Evolutionary conservation across 2,113 vertebrate genomes (phyloP).

Genomic region (Picathartes gymnocephalus): DNA sequence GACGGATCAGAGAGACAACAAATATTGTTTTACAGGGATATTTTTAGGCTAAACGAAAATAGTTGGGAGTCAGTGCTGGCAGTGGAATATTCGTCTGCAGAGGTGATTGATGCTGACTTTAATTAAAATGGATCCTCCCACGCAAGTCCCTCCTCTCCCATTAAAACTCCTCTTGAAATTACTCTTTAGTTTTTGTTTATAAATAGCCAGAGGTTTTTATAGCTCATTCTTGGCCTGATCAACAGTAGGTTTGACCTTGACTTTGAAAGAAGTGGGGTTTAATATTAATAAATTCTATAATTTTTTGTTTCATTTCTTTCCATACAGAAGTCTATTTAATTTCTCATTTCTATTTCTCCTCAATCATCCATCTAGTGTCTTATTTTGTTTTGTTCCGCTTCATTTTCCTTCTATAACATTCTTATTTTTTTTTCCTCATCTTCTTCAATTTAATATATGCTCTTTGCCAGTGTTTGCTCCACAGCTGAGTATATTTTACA

Average conservation of each 20-base stretch:
- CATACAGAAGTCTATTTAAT: not conserved
- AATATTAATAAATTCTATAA: not conserved
- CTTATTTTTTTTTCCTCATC: not conserved
- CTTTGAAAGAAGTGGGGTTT: not conserved
- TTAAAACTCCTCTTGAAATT: not conserved
- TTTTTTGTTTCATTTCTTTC: not conserved
- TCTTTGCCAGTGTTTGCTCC: not conserved
- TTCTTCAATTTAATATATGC: not conserved
- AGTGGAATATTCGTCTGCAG: not conserved
- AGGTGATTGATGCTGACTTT: not conserved
- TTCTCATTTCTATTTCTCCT: not conserved
- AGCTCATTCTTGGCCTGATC: not conserved
- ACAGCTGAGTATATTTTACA: not conserved
- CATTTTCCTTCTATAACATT: not conserved
- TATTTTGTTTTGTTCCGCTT: not conserved
- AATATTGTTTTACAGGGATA: not conserved
- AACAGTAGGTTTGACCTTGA: not conserved
- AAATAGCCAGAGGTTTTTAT: not conserved
- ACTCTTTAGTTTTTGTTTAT: not conserved
- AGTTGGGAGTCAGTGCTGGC: not conserved
- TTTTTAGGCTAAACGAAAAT: conserved; percentile 13
- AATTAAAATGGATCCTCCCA: conserved; percentile 1
- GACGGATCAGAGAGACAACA: not conserved
- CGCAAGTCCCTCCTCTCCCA: not conserved
- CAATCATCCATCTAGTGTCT: not conserved